Evolutionary conservation across 2,797 vertebrate species (phyloP), one percentile per base, ranked within the genome.

Genomic region (Sebastes minor): DNA sequence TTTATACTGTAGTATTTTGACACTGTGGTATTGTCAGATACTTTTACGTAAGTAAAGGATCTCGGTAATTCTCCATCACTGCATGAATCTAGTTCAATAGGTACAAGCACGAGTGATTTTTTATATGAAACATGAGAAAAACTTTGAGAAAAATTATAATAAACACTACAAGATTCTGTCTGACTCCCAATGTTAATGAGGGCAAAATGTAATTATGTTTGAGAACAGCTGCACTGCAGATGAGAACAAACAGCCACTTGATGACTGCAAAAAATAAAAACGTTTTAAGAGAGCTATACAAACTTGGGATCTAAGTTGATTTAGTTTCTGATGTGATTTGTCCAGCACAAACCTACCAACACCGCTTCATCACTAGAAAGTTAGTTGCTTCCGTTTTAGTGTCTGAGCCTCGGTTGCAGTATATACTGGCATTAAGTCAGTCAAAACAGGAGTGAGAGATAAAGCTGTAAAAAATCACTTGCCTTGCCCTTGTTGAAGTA

Each of bases 401-500:
- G 16, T 5, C 5, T 14, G 56, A 78, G 61, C 49, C 20, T 74
- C 35, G 22, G 23, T 5, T 28, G 56, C 7, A 65, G 5, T 20
- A 28, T 53, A n/a, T 6, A 35, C 14, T 68, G 59, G 18, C 46
- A 22, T 62, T 9, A 66, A 63, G 53, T 70, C 62, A 42, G 12
- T 30, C 13, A 78, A 75, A 77, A 65, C 33, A 38, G 38, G 32
- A 73, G 57, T 14, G 53, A 27, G 25, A 75, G 56, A 64, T 14
- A 18, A 53, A 65, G 68, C 4, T 52, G 10, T 38, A 66, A 27
- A 76, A 52, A n/a, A 22, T 35, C 30, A 85, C 94, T 92, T 91
- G 97, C 99, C 97, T 99, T 99, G 90, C 99, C 99, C 97, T 99
- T 99, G 96, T 98, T 99, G 96, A 99, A 99, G 95, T 99, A 99